Conservation (phyloP, 2,888 invertebrate genomes). For the Chironomus riparius region DNA sequence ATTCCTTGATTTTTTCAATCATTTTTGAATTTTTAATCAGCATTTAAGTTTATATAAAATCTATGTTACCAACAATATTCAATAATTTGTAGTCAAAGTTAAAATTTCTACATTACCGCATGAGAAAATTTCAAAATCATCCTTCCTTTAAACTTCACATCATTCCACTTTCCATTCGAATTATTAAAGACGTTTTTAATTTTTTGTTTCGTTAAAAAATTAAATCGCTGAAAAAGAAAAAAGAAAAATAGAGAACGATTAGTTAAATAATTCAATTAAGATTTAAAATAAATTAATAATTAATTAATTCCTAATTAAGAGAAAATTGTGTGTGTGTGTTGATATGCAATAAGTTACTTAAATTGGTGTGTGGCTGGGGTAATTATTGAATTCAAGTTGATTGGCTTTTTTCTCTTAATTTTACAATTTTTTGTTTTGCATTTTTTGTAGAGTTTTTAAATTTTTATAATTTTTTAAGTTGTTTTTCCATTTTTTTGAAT, state of each 20-base stretch:
- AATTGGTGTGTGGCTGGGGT: not conserved
- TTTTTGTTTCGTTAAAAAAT: not conserved
- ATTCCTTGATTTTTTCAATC: no score
- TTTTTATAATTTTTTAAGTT: no score
- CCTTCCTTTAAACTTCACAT: no score
- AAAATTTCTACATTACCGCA: not conserved
- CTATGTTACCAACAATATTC: no score
- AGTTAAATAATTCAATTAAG: not conserved
- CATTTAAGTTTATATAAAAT: no score
- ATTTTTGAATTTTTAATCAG: no score
- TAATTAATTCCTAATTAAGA: not conserved
- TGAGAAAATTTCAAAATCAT: not conserved
- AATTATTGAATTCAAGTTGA: not conserved
- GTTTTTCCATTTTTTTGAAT: no score
- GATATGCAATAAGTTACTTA: not conserved
- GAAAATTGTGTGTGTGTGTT: not conserved
- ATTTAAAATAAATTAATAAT: not conserved
- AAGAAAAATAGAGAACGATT: not conserved
- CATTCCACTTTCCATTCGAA: no score
- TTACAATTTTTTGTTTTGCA: not conserved
- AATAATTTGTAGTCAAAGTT: no score
- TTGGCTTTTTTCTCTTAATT: not conserved
- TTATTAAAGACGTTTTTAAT: not conserved
- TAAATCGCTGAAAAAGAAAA: not conserved
- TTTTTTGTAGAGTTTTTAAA: no score